Evolutionary conservation across 2,888 invertebrate genomes (phyloP).

Genomic region (Eremobia ochroleuca): DNA sequence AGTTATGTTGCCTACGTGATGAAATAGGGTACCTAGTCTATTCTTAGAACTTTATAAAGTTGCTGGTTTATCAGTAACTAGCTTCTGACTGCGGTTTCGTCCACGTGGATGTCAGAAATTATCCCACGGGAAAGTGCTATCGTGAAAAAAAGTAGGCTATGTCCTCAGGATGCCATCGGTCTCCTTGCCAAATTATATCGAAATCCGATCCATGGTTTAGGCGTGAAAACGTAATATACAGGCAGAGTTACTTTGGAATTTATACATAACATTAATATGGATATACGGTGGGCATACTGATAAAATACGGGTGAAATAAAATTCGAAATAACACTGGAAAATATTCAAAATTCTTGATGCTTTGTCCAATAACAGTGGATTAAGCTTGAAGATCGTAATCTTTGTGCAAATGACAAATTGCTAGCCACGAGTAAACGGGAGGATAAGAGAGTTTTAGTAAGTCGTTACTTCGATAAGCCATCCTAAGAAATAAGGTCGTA

Average conservation of each 20-base stretch:
- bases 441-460: slow-evolving; percentile 9
- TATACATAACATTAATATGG: no score
- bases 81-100: no score
- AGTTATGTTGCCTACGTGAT: slow-evolving; percentile 2
- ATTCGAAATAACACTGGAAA: background rate
- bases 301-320: background rate
- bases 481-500: slow-evolving; percentile 7
- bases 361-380: slow-evolving; percentile 6
- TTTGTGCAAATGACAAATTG: slow-evolving; percentile 29
- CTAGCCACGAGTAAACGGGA: background rate
- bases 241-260: no score
- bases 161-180: no score
- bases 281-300: background rate
- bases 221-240: no score
- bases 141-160: no score
- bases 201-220: no score
- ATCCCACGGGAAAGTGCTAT: no score
- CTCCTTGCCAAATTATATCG: no score
- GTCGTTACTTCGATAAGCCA: slow-evolving; percentile 5
- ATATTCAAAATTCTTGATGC: background rate
- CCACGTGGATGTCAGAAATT: no score
- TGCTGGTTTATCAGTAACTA: background rate
- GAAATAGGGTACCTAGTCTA: slow-evolving; percentile 21
- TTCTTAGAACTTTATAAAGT: slow-evolving; percentile 21
- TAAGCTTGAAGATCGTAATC: slow-evolving; percentile 1